Evolutionary conservation across 2,113 vertebrate species (phyloP).

Genomic region (Sialia sialis): DNA sequence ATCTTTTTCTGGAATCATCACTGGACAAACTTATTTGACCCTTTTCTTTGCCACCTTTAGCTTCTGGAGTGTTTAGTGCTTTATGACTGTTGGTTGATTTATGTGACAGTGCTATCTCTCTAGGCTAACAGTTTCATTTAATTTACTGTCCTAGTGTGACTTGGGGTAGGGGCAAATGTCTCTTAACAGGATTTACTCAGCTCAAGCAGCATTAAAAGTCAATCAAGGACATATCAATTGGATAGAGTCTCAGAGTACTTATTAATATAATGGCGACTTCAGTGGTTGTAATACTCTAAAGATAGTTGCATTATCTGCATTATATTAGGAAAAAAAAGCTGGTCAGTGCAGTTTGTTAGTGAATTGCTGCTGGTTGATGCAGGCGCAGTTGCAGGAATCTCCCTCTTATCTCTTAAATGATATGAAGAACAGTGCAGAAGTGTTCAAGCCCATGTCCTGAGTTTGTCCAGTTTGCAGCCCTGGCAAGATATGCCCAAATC

Average conservation of each 20-base stretch:
- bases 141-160: conserved; percentile 18
- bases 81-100: neutral
- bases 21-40: neutral
- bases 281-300: neutral
- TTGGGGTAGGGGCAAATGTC: conserved; percentile 13
- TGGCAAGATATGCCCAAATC: neutral
- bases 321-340: neutral
- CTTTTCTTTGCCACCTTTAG: neutral
- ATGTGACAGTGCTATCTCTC: neutral
- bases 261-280: conserved; percentile 4
- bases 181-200: conserved; percentile 39
- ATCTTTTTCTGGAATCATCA: neutral
- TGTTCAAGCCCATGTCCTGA: neutral
- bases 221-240: neutral
- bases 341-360: neutral
- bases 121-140: conserved; percentile 1
- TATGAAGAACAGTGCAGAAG: neutral
- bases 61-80: neutral
- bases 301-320: neutral
- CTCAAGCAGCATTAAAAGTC: conserved; percentile 40
- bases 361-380: neutral
- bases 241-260: neutral
- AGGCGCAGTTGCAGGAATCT: neutral
- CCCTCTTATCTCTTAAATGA: neutral
- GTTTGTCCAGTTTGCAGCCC: neutral